phyloP scores from a whole-genome alignment of 2,797 vertebrate genomes.

The Gymnoscopelus microlampas region DNA sequence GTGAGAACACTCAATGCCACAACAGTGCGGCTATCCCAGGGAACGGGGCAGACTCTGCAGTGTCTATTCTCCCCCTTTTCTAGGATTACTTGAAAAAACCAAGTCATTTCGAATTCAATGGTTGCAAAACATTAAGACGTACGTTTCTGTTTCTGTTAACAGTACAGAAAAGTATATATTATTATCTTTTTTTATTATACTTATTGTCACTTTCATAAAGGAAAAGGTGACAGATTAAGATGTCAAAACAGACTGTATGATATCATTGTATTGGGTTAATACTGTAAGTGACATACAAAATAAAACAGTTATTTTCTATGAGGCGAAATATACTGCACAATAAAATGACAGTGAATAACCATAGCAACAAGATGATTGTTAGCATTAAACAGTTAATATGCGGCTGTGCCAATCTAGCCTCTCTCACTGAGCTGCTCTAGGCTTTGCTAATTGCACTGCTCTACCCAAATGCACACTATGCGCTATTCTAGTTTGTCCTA shows the following conservation, averaged over 20 bases:
- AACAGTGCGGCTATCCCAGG: constrained; percentile 99
- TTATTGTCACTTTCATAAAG: constrained; percentile 89
- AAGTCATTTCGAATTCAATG: constrained; percentile 99
- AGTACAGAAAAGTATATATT: constrained; percentile 81
- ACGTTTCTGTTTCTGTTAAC: constrained; percentile 86
- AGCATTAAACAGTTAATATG: constrained; percentile 77
- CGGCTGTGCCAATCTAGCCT: constrained; percentile 63
- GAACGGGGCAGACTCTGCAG: constrained; percentile 99
- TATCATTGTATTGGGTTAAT: constrained; percentile 81
- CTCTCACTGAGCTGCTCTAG: constrained; percentile 58
- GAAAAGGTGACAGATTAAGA: constrained; percentile 91
- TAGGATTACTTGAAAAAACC: constrained; percentile 99
- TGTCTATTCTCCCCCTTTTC: constrained; percentile 99
- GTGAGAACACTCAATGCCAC: constrained; percentile 99
- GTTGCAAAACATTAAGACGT: constrained; percentile 99
- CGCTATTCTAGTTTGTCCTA: constrained; percentile 61
- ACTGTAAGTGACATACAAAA: constrained; percentile 82
- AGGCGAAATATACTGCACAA: constrained; percentile 73
- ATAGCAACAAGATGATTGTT: constrained; percentile 80
- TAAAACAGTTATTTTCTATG: constrained; percentile 79
- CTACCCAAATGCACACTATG: constrained; percentile 51
- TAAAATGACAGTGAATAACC: constrained; percentile 82
- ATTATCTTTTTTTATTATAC: constrained; percentile 71
- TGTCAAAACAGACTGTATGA: constrained; percentile 85
- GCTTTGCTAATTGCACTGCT: constrained; percentile 50